Percentiles rank a stretch among this genome's conserved stretches.
phyloP scores from a whole-genome alignment of 1,140 invertebrate genomes.

The Tachypleus tridentatus region DNA sequence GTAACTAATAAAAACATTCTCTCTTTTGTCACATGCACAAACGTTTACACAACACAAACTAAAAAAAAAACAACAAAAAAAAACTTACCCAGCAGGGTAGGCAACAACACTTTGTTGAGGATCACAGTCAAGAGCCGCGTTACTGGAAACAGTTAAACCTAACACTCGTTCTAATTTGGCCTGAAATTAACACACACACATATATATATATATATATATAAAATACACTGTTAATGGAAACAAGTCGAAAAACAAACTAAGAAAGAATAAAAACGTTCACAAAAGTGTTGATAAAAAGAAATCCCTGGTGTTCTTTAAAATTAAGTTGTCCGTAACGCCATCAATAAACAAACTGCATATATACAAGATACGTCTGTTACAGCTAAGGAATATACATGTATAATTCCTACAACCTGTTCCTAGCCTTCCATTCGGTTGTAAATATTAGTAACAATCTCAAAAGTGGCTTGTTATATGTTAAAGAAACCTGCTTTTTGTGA shows the following conservation, averaged over 20 bases:
- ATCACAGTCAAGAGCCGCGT: constrained; percentile 80
- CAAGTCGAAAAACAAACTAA: no score
- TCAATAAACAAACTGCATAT: not conserved
- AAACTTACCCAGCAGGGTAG: constrained; percentile 87
- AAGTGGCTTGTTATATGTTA: no score
- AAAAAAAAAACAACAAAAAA: constrained; percentile 3
- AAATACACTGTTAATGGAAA: not conserved
- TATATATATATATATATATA: no score
- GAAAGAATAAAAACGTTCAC: not conserved
- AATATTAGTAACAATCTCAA: no score
- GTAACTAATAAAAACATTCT: no score
- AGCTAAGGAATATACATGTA: no score
- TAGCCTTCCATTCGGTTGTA: no score
- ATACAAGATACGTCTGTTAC: no score
- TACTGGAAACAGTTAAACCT: constrained; percentile 79
- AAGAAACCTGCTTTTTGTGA: no score
- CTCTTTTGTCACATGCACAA: not conserved
- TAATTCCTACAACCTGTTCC: no score
- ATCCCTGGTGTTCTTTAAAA: constrained; percentile 1
- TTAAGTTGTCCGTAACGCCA: not conserved
- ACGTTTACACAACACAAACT: not conserved
- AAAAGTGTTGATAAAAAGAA: constrained; percentile 1
- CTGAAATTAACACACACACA: constrained; percentile 44
- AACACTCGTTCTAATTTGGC: constrained; percentile 86
- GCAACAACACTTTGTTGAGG: constrained; percentile 70